Conservation (phyloP, 1,140 invertebrate species). For the Marisa cornuarietis region DNA sequence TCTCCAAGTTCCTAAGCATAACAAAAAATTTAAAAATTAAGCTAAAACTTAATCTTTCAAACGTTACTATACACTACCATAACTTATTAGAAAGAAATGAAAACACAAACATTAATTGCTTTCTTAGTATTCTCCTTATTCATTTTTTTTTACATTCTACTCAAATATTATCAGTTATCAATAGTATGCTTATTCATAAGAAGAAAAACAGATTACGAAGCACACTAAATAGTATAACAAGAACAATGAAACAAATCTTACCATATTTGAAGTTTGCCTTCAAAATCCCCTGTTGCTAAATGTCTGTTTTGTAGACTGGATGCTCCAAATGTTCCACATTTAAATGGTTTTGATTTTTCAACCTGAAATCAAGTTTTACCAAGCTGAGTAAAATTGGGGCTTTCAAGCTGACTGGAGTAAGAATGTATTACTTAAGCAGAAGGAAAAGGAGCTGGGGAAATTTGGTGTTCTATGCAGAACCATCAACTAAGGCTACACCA, state of each 20-base stretch:
- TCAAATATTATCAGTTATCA: neutral
- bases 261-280: constrained; percentile 86
- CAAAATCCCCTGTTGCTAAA: constrained; percentile 91
- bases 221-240: no score
- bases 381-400: no score
- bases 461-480: no score
- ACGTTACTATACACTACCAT: neutral
- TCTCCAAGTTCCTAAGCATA: constrained; percentile 81
- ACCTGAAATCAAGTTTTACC: constrained; percentile 64
- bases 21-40: constrained; percentile 2
- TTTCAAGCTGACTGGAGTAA: no score
- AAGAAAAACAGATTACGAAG: no score
- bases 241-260: constrained; percentile 62
- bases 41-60: neutral
- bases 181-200: neutral
- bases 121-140: neutral
- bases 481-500: no score
- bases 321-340: constrained; percentile 92
- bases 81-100: neutral
- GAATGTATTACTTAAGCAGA: no score
- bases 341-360: constrained; percentile 83
- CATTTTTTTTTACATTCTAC: neutral
- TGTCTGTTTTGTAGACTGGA: constrained; percentile 80
- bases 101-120: no score
- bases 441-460: no score